Base-by-base conservation (phyloP, 2,113 vertebrate genomes). In the Parus major region DNA sequence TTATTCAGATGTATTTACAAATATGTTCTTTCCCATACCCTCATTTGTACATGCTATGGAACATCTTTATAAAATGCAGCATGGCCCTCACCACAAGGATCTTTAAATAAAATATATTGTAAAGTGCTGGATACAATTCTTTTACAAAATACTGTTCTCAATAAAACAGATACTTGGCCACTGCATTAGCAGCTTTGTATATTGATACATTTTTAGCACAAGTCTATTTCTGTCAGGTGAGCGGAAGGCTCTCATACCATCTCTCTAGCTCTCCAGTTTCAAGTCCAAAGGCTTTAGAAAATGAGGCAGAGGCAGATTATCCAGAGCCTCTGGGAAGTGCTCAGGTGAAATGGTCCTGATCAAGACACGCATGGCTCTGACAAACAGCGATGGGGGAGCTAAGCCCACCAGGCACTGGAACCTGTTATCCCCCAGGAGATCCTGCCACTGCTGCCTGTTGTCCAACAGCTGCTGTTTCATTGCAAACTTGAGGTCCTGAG, bases 251-350 rank as follows among this genome's bases (percentile, higher is more conserved):
- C n/a, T 81, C 56, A 1, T 33, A 18, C 49, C 60, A 64, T 56
- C 59, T 83, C 85, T 93, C 95, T 98, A 97, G 96, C 96, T 95
- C 73, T 97, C 96, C 93, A 98, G 94, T 70, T 97, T 98, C 96
- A 99, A 97, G 96, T 98, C 98, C 93, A 98, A 97, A 16, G 98
- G 98, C 95, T 98, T 99, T 44, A 99, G 97, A 77, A 99, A 99
- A 42, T 98, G 97, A 2, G 99, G 99, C 91, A 99, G 91, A 24
- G 98, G 98, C 94, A 98, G 96, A 8, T 98, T 93, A 9, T 98
- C 97, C 86, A 99, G 98, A n/a, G 97, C 98, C 93, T 98, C 98
- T 0, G 98, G 98, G 92, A 98, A 98, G 90, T 97, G 98, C 61
- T 98, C 95, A 1, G 98, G 98, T 1, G 98, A 96, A 50, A 99